Percentiles rank a stretch among this genome's conserved stretches.
These are phyloP conservation scores for Aproaerema taeniolella DNA, from an alignment of 2,888 invertebrate species.

Conservation along the genomic window DNA sequence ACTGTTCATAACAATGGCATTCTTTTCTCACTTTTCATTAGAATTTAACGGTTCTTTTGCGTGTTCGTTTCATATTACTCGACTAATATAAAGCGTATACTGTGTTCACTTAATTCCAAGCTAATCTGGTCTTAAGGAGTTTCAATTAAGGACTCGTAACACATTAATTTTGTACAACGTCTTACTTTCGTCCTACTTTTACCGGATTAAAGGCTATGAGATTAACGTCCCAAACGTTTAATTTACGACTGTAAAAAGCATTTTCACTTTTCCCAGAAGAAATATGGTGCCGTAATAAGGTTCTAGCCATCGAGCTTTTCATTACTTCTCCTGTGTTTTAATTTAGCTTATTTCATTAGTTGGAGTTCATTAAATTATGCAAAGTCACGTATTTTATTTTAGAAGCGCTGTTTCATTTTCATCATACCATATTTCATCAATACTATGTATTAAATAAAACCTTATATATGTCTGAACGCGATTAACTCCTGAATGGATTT, in stretches of 20 bases:
- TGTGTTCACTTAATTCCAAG: constrained; percentile 3
- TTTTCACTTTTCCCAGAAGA: constrained; percentile 1
- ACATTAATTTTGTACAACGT: constrained; percentile 23
- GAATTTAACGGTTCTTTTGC: constrained; percentile 1
- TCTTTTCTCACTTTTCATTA: background rate
- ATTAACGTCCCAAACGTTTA: constrained; percentile 22
- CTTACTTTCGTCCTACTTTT: constrained; percentile 24
- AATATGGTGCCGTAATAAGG: background rate
- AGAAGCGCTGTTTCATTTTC: no score
- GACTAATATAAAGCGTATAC: background rate
- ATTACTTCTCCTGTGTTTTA: no score
- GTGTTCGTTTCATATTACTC: background rate
- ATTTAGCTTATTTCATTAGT: no score
- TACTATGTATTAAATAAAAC: no score
- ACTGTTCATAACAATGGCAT: no score
- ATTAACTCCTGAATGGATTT: no score
- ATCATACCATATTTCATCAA: no score
- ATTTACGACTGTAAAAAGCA: constrained; percentile 2
- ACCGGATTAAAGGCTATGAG: constrained; percentile 28
- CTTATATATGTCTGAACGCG: no score
- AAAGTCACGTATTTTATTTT: no score
- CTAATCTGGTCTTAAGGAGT: constrained; percentile 35
- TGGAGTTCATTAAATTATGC: no score
- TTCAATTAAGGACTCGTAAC: constrained; percentile 36
- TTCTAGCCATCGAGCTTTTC: no score